phyloP scores from a whole-genome alignment of 2,888 invertebrate genomes.

The Dasysyrphus albostriatus region DNA sequence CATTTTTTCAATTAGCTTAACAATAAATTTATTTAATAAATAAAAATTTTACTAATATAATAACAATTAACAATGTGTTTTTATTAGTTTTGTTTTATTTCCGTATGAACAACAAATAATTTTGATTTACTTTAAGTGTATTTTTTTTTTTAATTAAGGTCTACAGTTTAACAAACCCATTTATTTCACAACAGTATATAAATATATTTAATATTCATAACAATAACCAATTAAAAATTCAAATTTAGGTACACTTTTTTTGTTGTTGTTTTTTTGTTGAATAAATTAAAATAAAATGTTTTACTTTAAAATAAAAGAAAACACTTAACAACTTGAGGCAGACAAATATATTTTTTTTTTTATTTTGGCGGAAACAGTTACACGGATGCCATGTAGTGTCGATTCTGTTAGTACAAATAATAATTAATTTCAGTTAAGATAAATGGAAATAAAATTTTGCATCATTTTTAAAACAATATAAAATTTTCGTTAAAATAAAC shows the following conservation, averaged over 20 bases:
- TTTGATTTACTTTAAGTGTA: slow-evolving; percentile 25
- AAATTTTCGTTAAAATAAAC: too few relatives aligned
- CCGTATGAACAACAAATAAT: slow-evolving; percentile 36
- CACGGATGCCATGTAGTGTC: background rate
- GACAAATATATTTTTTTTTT: background rate
- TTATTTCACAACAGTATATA: slow-evolving; percentile 51
- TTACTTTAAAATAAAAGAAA: background rate
- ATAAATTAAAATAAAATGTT: background rate
- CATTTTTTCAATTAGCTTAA: slow-evolving; percentile 17
- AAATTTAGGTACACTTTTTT: slow-evolving; percentile 28
- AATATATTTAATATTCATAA: slow-evolving; percentile 27
- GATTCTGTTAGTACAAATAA: background rate
- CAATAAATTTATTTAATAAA: slow-evolving; percentile 35
- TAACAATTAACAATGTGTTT: slow-evolving; percentile 42
- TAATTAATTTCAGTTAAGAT: background rate
- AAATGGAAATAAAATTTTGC: too few relatives aligned
- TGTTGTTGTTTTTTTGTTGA: too few relatives aligned
- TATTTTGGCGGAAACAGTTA: background rate
- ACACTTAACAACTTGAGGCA: slow-evolving; percentile 2
- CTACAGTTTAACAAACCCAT: slow-evolving; percentile 39
- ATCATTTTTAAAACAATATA: too few relatives aligned
- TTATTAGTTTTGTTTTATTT: slow-evolving; percentile 19
- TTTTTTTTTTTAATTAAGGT: background rate
- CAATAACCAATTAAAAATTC: slow-evolving; percentile 33
- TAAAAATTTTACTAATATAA: slow-evolving; percentile 34